These are phyloP conservation scores for Phaethornis superciliosus DNA, from an alignment of 2,113 vertebrate genomes.

Conservation along the genomic window DNA sequence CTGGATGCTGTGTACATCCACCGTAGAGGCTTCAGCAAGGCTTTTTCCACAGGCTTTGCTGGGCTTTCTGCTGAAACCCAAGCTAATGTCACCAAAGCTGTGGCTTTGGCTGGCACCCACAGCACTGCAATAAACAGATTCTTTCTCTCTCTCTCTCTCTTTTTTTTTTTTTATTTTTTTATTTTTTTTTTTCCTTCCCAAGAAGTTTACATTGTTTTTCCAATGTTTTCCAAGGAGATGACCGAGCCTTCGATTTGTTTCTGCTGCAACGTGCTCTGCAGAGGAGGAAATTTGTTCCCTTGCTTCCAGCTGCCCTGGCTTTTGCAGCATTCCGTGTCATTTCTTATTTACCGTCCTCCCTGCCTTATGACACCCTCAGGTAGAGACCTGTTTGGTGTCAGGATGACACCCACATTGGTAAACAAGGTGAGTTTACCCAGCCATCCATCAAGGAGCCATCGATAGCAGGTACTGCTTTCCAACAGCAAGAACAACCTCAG, in stretches of 20 bases:
- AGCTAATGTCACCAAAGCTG: background rate
- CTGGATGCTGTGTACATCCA: background rate
- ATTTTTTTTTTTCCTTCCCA: too few species aligned
- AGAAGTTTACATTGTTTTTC: rapidly evolving
- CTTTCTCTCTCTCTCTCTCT: too few species aligned
- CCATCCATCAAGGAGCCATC: slow-evolving; percentile 30
- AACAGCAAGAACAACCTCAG: background rate
- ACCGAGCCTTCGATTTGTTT: background rate
- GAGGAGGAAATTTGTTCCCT: background rate
- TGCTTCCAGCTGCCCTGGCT: background rate
- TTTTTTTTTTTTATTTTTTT: too few species aligned
- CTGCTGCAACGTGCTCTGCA: background rate
- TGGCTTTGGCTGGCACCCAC: background rate
- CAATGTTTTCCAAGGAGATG: background rate
- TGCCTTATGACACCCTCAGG: slow-evolving; percentile 42
- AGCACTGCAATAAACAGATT: background rate
- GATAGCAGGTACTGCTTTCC: background rate
- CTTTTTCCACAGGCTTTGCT: background rate
- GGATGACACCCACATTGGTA: slow-evolving; percentile 55
- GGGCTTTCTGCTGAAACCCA: background rate
- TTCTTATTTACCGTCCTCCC: slow-evolving; percentile 55
- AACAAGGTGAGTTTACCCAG: slow-evolving; percentile 58
- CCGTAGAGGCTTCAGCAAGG: background rate
- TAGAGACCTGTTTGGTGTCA: slow-evolving; percentile 60
- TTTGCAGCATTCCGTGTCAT: background rate